Conservation (phyloP, 2,113 vertebrate genomes). For the Myotis yumanensis region DNA sequence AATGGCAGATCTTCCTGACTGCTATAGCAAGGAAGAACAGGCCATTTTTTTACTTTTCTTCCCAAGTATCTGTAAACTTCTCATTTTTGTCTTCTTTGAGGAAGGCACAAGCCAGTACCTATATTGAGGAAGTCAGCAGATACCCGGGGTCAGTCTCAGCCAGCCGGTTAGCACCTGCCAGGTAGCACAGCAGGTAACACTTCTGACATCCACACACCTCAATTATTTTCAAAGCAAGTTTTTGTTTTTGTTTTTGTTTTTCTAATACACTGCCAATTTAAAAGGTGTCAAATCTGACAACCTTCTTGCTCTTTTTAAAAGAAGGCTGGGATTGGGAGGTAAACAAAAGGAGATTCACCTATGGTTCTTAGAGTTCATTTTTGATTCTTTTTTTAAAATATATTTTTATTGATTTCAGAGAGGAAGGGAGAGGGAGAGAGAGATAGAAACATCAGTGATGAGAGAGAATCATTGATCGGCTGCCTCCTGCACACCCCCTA, state of each 20-base stretch:
- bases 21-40: neutral
- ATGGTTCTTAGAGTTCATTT: neutral
- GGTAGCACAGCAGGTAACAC: constrained; percentile 31
- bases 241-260: constrained; percentile 43
- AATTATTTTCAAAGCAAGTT: constrained; percentile 52
- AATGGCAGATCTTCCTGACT: neutral
- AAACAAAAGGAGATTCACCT: neutral
- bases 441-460: too few relatives aligned
- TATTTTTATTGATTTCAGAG: too few relatives aligned
- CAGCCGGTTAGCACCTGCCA: neutral
- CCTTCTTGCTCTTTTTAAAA: constrained; percentile 37
- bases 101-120: neutral
- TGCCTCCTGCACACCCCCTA: too few relatives aligned
- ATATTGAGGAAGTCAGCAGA: neutral
- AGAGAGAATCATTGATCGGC: too few relatives aligned
- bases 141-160: neutral
- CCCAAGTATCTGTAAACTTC: neutral
- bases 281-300: constrained; percentile 56
- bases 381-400: neutral
- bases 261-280: constrained; percentile 57
- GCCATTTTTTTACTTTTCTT: neutral
- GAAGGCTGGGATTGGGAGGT: neutral
- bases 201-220: constrained; percentile 47
- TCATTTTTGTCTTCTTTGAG: neutral
- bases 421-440: too few relatives aligned